phyloP scores from a whole-genome alignment of 2,113 vertebrate genomes.

The Saccopteryx leptura region DNA sequence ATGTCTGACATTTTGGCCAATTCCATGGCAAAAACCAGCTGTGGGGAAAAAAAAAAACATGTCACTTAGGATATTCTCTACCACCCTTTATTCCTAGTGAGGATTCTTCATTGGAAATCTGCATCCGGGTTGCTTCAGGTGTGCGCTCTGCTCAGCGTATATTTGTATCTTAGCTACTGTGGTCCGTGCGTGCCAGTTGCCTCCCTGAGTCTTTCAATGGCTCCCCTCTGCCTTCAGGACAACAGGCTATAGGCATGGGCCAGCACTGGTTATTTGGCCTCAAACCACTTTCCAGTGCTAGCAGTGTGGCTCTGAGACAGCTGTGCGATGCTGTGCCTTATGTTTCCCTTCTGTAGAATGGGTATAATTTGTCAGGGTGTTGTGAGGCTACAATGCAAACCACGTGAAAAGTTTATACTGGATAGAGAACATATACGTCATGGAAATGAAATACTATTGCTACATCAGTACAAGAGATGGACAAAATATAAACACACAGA shows the following conservation, averaged over 20 bases:
- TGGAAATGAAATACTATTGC: not conserved
- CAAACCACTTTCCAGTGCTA: not conserved
- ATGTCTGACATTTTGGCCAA: slow-evolving; percentile 82
- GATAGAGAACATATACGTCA: not conserved
- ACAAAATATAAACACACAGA: not conserved
- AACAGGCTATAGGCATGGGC: not conserved
- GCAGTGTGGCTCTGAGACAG: not conserved
- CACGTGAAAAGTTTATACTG: not conserved
- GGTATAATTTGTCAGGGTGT: not conserved
- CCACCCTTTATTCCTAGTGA: not conserved
- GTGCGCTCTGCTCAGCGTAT: not conserved
- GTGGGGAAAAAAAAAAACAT: not conserved
- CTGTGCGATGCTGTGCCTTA: not conserved
- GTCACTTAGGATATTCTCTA: not conserved
- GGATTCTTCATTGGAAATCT: not conserved
- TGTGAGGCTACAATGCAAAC: not conserved
- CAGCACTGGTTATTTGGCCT: not conserved
- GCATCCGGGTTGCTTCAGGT: not conserved
- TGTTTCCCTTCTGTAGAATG: not conserved
- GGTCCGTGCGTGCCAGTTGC: not conserved
- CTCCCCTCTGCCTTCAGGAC: not conserved
- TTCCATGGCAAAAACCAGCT: slow-evolving; percentile 53
- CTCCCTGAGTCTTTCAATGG: not conserved
- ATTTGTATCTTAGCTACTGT: not conserved
- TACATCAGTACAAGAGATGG: not conserved